A percentile compares a stretch with the other conserved stretches of the same genome.
Conservation (phyloP, 2,113 vertebrate species). For the Rhea pennata region DNA sequence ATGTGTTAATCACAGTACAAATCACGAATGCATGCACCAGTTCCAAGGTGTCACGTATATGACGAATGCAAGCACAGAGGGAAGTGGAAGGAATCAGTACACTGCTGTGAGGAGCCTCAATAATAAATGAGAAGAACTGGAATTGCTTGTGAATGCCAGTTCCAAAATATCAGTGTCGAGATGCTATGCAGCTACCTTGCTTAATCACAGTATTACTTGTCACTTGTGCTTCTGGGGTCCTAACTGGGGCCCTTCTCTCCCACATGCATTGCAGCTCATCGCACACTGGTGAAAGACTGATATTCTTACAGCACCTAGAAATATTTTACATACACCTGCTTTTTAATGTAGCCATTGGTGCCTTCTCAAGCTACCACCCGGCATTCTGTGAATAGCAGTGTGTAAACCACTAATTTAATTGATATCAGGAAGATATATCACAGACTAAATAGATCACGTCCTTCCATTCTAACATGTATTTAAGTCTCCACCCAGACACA, state of each 20-base stretch:
- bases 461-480: background rate
- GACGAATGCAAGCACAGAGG: slow-evolving; percentile 71
- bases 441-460: background rate
- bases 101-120: slow-evolving; percentile 65
- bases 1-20: slow-evolving; percentile 73
- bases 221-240: background rate
- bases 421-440: background rate
- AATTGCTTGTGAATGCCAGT: slow-evolving; percentile 41
- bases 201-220: background rate
- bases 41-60: slow-evolving; percentile 67
- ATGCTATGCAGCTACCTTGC: background rate
- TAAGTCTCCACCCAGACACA: background rate
- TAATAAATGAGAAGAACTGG: slow-evolving; percentile 64
- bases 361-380: background rate
- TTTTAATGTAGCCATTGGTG: background rate
- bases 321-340: background rate
- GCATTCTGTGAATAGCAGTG: background rate
- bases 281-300: rapidly evolving
- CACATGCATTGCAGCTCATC: background rate
- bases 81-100: slow-evolving; percentile 64
- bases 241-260: background rate
- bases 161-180: slow-evolving; percentile 42
- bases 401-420: background rate
- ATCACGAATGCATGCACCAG: slow-evolving; percentile 42
- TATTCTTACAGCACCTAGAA: background rate